These are phyloP conservation scores for Centropus bengalensis DNA, from an alignment of 2,113 vertebrate genomes.

Conservation along the genomic window DNA sequence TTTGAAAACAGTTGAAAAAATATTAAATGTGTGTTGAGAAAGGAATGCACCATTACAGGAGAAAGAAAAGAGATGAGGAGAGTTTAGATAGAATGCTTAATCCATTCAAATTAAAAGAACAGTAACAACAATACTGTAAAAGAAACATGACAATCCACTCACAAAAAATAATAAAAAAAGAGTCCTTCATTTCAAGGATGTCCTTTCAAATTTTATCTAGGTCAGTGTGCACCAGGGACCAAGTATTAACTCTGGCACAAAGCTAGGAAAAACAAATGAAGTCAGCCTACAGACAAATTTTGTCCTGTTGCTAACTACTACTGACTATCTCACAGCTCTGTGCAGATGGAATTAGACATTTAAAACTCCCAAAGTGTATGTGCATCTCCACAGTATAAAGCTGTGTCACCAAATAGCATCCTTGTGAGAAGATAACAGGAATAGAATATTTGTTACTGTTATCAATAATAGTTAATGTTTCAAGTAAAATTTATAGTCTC, in stretches of 20 bases:
- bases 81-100: neutral
- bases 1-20: neutral
- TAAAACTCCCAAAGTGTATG: neutral
- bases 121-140: neutral
- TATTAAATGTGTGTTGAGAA: neutral
- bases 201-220: conserved; percentile 20
- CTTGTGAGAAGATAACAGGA: neutral
- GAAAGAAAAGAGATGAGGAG: neutral
- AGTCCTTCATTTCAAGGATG: neutral
- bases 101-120: neutral
- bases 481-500: neutral
- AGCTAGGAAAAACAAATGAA: neutral
- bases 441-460: neutral
- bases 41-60: neutral
- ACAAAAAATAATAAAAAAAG: neutral
- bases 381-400: neutral
- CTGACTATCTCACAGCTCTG: neutral
- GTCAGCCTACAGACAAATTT: neutral
- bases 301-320: neutral
- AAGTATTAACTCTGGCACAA: neutral
- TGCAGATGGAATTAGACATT: neutral
- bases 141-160: neutral
- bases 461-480: neutral
- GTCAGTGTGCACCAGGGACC: neutral
- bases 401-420: neutral